phyloP scores from a whole-genome alignment of 2,888 invertebrate species.

The Papilio protenor region DNA sequence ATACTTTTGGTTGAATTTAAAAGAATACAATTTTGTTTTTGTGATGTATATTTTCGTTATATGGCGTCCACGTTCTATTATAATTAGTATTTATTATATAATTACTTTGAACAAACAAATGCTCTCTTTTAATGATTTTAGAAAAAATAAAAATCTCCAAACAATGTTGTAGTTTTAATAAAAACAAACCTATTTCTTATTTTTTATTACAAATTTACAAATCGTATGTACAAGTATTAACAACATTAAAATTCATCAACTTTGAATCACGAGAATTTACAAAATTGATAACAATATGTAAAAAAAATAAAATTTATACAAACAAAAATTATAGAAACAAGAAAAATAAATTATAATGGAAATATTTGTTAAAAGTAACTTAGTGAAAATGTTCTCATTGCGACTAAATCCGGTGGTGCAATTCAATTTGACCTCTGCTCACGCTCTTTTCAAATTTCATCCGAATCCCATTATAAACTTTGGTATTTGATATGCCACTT shows the following conservation, averaged over 20 bases:
- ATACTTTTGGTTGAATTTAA: conserved; percentile 23
- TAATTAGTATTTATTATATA: conserved; percentile 32
- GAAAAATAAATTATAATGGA: conserved; percentile 32
- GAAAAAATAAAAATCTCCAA: conserved; percentile 38
- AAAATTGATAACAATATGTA: conserved; percentile 39
- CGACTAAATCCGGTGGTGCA: conserved; percentile 56
- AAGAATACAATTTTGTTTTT: conserved; percentile 23
- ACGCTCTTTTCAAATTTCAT: conserved; percentile 63
- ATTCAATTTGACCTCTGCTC: conserved; percentile 47
- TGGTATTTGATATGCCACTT: conserved; percentile 92
- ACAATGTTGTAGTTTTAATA: conserved; percentile 34
- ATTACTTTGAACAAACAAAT: conserved; percentile 35
- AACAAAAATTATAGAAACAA: conserved; percentile 24
- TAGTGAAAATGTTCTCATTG: conserved; percentile 49
- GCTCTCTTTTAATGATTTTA: conserved; percentile 41
- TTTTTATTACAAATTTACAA: conserved; percentile 53
- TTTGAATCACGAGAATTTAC: conserved; percentile 29
- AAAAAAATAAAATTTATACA: conserved; percentile 32
- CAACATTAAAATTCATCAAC: conserved; percentile 32
- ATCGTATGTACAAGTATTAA: conserved; percentile 51
- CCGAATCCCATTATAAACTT: conserved; percentile 94
- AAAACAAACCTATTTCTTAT: conserved; percentile 28
- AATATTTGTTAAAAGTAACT: conserved; percentile 40
- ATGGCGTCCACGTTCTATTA: conserved; percentile 26
- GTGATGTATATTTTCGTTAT: conserved; percentile 32